phyloP scores from a whole-genome alignment of 2,797 vertebrate genomes.

The Sebastes variabilis region DNA sequence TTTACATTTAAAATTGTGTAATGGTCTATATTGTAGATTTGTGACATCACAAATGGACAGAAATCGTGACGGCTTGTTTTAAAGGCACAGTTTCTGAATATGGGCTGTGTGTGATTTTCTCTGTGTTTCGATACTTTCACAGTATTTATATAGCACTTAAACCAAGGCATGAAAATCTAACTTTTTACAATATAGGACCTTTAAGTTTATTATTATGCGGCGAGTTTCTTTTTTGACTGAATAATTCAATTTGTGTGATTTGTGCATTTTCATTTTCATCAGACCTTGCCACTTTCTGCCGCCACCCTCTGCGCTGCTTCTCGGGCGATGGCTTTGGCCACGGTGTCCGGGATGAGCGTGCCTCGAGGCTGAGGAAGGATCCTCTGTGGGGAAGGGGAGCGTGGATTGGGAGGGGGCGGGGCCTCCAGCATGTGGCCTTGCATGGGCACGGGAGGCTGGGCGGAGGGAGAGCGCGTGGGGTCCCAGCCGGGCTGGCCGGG shows the following conservation, averaged over 20 bases:
- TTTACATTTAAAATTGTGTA: too few relatives aligned
- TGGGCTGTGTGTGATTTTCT: too few relatives aligned
- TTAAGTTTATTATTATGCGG: background rate
- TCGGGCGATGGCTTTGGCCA: constrained; percentile 97
- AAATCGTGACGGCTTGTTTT: too few relatives aligned
- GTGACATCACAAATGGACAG: too few relatives aligned
- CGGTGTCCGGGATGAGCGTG: constrained; percentile 88
- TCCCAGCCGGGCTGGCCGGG: constrained; percentile 88
- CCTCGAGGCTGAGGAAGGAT: constrained; percentile 95
- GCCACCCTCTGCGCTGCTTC: constrained; percentile 93
- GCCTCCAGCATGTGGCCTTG: constrained; percentile 89
- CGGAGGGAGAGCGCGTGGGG: constrained; percentile 76
- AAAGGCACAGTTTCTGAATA: too few relatives aligned
- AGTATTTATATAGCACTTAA: too few relatives aligned
- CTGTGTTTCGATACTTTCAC: too few relatives aligned
- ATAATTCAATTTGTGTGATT: background rate
- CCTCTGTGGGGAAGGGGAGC: constrained; percentile 93
- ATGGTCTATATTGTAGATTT: too few relatives aligned
- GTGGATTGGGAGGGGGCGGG: constrained; percentile 81
- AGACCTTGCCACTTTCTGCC: constrained; percentile 91
- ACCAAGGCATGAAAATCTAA: too few relatives aligned
- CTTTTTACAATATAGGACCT: too few relatives aligned
- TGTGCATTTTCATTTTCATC: constrained; percentile 8
- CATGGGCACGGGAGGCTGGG: constrained; percentile 69
- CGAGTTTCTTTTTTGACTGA: background rate